Evolutionary conservation across 2,797 vertebrate genomes (phyloP).

Genomic region (Chiloscyllium punctatum): DNA sequence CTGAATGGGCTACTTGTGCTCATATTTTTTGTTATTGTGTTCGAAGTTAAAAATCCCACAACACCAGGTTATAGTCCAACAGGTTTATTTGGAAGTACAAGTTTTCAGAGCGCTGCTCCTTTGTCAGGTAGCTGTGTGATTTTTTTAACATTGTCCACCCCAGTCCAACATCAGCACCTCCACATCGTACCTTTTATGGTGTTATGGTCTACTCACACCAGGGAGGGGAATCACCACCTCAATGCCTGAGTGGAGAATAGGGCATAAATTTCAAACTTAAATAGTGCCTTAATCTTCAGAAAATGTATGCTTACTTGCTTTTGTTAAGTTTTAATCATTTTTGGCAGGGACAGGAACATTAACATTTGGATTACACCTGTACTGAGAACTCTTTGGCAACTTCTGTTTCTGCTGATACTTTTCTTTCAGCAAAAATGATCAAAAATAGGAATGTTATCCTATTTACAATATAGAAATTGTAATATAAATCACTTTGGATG

Average conservation of each 20-base stretch:
- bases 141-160: no score
- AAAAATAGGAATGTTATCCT: background rate
- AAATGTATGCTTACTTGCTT: background rate
- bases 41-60: no score
- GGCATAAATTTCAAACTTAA: background rate
- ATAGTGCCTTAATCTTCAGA: background rate
- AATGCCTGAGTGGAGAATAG: background rate
- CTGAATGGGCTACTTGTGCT: no score
- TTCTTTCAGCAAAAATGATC: background rate
- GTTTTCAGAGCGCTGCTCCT: no score
- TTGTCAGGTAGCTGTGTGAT: no score
- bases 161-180: no score
- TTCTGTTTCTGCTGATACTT: background rate
- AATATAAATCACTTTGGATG: background rate
- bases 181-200: no score
- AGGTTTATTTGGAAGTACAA: no score
- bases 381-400: background rate
- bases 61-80: no score
- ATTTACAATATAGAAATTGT: background rate
- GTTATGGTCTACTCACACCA: no score
- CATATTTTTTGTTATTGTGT: no score
- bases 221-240: background rate
- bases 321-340: background rate
- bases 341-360: background rate
- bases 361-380: background rate